phyloP scores from a whole-genome alignment of 2,888 invertebrate species.

The Drosophila algonquin region DNA sequence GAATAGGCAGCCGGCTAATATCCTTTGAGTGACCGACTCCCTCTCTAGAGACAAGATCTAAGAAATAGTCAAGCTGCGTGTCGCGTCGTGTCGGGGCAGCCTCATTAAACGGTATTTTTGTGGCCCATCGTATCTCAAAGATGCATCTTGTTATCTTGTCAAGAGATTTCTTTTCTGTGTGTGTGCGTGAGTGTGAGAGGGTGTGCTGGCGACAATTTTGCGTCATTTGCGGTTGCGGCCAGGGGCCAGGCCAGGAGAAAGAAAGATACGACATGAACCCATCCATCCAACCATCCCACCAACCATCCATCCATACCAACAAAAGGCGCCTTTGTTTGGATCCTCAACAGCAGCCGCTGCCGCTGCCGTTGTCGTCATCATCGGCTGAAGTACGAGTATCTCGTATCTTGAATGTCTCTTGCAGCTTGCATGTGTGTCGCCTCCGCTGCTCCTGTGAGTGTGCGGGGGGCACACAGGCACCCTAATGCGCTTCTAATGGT shows the following conservation, averaged over 20 bases:
- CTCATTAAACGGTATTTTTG: constrained; percentile 83
- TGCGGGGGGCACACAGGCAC: constrained; percentile 42
- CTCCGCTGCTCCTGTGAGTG: constrained; percentile 68
- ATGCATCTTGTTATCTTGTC: constrained; percentile 76
- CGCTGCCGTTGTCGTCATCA: constrained; percentile 10
- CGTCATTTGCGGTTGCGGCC: constrained; percentile 72
- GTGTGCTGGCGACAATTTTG: constrained; percentile 69
- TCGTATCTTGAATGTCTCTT: constrained; percentile 20
- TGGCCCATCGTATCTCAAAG: constrained; percentile 67
- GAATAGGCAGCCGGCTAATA: constrained; percentile 68
- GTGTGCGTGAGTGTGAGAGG: constrained; percentile 31
- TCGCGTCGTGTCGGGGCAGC: constrained; percentile 17
- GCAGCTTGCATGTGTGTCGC: constrained; percentile 50
- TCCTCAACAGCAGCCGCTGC: constrained; percentile 34
- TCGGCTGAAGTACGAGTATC: constrained; percentile 29
- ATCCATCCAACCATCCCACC: constrained; percentile 25
- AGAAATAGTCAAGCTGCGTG: constrained; percentile 79
- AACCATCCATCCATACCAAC: constrained; percentile 59
- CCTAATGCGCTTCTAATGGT: constrained; percentile 82
- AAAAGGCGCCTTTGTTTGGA: constrained; percentile 71
- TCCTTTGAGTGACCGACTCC: constrained; percentile 58
- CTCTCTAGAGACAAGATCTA: constrained; percentile 61
- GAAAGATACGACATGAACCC: constrained; percentile 42
- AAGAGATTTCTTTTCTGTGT: constrained; percentile 27
- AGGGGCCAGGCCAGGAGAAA: constrained; percentile 22